These are phyloP conservation scores for Neomonachus schauinslandi DNA, from an alignment of 2,113 vertebrate genomes.

Conservation along the genomic window DNA sequence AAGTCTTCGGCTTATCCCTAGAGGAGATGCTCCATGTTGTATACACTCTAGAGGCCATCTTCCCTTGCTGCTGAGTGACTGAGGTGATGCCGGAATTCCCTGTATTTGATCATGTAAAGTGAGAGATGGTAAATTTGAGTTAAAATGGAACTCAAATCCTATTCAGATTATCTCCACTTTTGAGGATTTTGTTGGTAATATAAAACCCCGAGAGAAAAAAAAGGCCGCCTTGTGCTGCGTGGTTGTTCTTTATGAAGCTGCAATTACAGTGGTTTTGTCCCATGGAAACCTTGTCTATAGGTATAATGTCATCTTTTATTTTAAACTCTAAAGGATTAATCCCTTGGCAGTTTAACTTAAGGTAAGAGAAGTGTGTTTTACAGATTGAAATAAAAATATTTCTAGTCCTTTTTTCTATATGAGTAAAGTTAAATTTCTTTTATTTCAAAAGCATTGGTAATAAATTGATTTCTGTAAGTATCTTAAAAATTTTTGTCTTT, in stretches of 20 bases:
- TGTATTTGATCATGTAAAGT: neutral
- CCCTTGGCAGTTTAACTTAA: neutral
- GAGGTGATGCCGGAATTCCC: neutral
- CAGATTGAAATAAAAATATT: neutral
- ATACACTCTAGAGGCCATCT: neutral
- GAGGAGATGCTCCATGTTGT: neutral
- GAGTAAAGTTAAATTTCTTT: neutral
- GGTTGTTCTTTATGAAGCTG: neutral
- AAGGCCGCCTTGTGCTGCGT: neutral
- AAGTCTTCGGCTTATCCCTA: neutral
- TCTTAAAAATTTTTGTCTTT: neutral
- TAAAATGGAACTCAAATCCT: slow-evolving; percentile 19
- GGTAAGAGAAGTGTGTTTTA: neutral
- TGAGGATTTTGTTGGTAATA: neutral
- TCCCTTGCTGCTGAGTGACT: neutral
- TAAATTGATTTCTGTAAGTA: slow-evolving; percentile 4
- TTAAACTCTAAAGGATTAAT: neutral
- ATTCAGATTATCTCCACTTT: neutral
- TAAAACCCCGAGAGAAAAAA: neutral
- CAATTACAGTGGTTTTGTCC: neutral
- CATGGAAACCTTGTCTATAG: neutral
- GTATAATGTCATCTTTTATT: neutral
- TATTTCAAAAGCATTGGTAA: slow-evolving; percentile 5
- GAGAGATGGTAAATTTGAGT: slow-evolving; percentile 26
- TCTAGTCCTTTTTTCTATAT: neutral